Base-by-base conservation (phyloP, 1,140 invertebrate species). In the Fopius arisanus region DNA sequence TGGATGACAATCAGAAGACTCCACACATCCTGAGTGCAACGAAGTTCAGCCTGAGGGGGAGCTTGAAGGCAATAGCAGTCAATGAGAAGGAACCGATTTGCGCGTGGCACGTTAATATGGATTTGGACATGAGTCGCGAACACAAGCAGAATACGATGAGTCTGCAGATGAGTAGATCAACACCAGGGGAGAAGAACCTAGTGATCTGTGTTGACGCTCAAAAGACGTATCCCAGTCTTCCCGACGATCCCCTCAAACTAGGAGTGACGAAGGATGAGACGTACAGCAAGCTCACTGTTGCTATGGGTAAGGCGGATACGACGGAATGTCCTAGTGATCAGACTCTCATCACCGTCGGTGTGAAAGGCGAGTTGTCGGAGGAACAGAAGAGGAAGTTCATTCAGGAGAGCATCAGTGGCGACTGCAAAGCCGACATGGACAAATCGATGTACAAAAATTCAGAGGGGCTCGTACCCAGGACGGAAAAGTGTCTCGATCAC, bases 151-250 rank as follows among this genome's bases (percentile, higher is more conserved):
- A 84, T 19, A 78, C 70, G 33, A 5, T 87, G 4, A 82, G 83
- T 77, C 23, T 83, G 12, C 72, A 78, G 4, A 19, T 89, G 6
- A 87, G 78, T 3, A 82, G 82, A 67, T 73, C 68, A 2, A 78
- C 78, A 14, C 81, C 82, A 9, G 82, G 79, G 21, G 79, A 87
- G 48, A 82, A 83, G 19, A 81, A 85, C 66, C 78, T 79, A 0
- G 80, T 87, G 78, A 81, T 89, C 62, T 87, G 86, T 70, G 31
- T 88, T 9, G 82, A 86, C 33, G 83, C 73, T 1, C 75, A 77
- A 3, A 82, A 85, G 28, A 79, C 66, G 10, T 87, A 84, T 73
- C 75, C 81, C 4, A n/a, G 68, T 4, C 1, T 68, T 0, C 63
- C 63, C 0, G 19, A 5, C 0, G 79, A 83, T 72, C 12, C 72